Conservation (phyloP, 2,797 vertebrate genomes). For the Malacoctenus gilli region DNA sequence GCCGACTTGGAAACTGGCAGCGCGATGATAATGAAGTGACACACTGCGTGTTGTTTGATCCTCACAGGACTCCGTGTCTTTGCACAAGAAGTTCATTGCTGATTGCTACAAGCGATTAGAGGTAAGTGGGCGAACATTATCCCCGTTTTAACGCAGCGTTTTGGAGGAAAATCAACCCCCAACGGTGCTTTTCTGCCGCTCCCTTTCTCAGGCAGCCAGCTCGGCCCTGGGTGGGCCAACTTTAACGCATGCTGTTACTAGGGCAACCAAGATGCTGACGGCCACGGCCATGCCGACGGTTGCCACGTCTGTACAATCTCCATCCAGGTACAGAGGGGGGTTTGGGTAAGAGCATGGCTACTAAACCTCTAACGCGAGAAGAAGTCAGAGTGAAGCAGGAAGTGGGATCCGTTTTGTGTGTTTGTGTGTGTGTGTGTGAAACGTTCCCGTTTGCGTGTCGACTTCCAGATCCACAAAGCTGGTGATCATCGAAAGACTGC, state of each 20-base stretch:
- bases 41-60: not conserved
- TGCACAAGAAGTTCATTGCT: constrained; percentile 99
- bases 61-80: constrained; percentile 93
- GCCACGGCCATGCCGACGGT: constrained; percentile 99
- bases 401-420: too few species aligned
- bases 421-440: not conserved
- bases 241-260: constrained; percentile 96
- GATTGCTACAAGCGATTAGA: constrained; percentile 98
- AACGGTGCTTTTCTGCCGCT: not conserved
- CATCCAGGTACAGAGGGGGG: constrained; percentile 89
- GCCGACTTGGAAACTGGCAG: not conserved
- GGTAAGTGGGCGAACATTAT: constrained; percentile 74
- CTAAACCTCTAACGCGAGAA: constrained; percentile 35
- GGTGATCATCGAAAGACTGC: constrained; percentile 96
- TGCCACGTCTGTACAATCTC: constrained; percentile 98
- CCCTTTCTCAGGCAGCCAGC: constrained; percentile 87
- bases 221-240: constrained; percentile 97
- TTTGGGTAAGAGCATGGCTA: constrained; percentile 67
- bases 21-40: constrained; percentile 1
- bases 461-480: constrained; percentile 93
- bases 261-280: constrained; percentile 99
- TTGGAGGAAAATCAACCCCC: constrained; percentile 1
- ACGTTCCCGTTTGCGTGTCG: not conserved
- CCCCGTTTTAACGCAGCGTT: not conserved
- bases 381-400: not conserved